Percentiles rank a stretch among this genome's conserved stretches.
Conservation (phyloP, 2,888 invertebrate genomes). For the Acleris emargana region DNA sequence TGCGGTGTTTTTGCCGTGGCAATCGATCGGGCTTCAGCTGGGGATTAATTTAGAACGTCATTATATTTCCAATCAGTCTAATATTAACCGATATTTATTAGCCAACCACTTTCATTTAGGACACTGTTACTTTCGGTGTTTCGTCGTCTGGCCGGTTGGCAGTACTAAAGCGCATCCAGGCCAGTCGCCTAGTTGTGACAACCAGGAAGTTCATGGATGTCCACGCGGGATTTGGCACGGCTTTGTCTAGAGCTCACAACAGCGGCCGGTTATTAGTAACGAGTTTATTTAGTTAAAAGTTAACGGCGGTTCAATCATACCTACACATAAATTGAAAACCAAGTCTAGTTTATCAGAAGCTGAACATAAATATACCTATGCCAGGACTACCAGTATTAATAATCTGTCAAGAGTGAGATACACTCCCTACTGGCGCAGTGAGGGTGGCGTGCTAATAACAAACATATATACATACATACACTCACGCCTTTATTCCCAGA, state of each 20-base stretch:
- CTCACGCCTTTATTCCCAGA: no score
- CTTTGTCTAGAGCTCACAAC: slow-evolving; percentile 45
- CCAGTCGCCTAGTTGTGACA: slow-evolving; percentile 28
- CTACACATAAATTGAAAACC: no score
- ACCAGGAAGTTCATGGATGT: slow-evolving; percentile 58
- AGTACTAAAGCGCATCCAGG: slow-evolving; percentile 39
- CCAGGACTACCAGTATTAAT: no score
- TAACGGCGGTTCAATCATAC: slow-evolving; percentile 9
- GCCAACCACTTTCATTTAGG: slow-evolving; percentile 17
- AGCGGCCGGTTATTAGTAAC: slow-evolving; percentile 11
- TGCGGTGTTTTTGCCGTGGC: slow-evolving; percentile 49
- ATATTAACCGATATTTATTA: slow-evolving; percentile 51
- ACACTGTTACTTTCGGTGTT: slow-evolving; percentile 33
- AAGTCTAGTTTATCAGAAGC: no score
- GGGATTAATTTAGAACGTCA: slow-evolving; percentile 54
- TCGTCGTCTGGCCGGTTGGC: slow-evolving; percentile 27
- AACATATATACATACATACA: no score
- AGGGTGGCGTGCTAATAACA: no score
- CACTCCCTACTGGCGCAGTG: no score
- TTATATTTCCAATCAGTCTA: slow-evolving; percentile 60
- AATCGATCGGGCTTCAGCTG: slow-evolving; percentile 44
- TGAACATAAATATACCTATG: no score
- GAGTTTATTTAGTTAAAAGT: slow-evolving; percentile 25
- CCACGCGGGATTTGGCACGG: slow-evolving; percentile 62
- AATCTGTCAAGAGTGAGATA: no score